Base-by-base conservation (phyloP, 2,797 vertebrate species). In the Syngnathus acus region DNA sequence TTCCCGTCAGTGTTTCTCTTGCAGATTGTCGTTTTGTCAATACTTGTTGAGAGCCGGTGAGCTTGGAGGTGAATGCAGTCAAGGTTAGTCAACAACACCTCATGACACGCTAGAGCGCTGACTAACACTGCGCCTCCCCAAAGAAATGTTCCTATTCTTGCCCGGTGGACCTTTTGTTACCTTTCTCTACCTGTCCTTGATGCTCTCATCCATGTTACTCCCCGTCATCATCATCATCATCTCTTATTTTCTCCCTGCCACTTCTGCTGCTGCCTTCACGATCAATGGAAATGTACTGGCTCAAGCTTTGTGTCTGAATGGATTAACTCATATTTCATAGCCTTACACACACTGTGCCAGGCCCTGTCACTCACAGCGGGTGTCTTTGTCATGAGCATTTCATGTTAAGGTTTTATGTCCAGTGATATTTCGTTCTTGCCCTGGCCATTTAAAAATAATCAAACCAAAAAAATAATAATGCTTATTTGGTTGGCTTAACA, bases 1-100 rank as follows among this genome's bases (percentile, higher is more conserved):
- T 70, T 62, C 80, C 73, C 72, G 72, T 76, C 75, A 71, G 67
- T 84, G 85, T 81, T 79, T 83, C 74, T 86, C 77, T 82, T 76
- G 77, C 85, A 89, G 87, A 85, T 83, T 86, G 82, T 86, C 79
- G 74, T 84, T 85, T 82, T 90, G 86, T 91, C 90, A 90, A 84
- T 90, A 85, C 88, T 86, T 89, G 86, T 89, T 89, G 83, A 86
- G 86, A 78, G 72, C 82, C 77, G 75, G 74, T 75, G 80, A 82
- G 81, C 84, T 82, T 83, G 82, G 83, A 88, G 79, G 82, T 89
- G 87, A 89, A 89, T 85, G 85, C 82, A 88, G 87, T 89, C 82
- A 88, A 89, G 88, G 89, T 89, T 90, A 86, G 86, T 88, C 84
- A 81, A 86, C 81, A 84, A 77, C 66, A 67, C 72, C 80, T 73